Conservation (phyloP, 2,797 vertebrate species). For the Eupleurogrammus muticus region DNA sequence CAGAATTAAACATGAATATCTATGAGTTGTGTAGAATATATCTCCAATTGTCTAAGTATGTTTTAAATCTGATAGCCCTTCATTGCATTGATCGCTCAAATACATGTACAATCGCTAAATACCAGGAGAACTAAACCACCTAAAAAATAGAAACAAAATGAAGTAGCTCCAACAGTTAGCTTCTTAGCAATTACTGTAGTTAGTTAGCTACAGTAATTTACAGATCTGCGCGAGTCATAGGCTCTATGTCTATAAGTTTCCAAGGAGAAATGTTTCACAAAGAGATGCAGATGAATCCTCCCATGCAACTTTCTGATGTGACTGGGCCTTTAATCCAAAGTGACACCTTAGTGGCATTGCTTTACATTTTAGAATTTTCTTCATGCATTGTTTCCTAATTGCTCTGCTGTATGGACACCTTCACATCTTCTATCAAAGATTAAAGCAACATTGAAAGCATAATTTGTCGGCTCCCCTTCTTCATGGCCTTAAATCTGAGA, state of each 20-base stretch:
- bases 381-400: slow-evolving; percentile 11
- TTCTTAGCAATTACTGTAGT: too few relatives aligned
- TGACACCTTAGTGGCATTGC: not conserved
- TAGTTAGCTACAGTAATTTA: not conserved
- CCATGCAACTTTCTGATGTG: not conserved
- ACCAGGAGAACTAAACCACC: not conserved
- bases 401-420: not conserved
- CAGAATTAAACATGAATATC: not conserved
- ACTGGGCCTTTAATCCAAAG: not conserved
- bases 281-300: not conserved
- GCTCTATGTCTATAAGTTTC: too few relatives aligned
- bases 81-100: slow-evolving; percentile 3
- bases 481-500: slow-evolving; percentile 48
- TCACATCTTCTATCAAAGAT: slow-evolving; percentile 23
- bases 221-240: not conserved
- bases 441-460: slow-evolving; percentile 28
- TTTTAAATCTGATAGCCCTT: not conserved
- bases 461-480: slow-evolving; percentile 40
- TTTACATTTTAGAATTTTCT: slow-evolving; percentile 5
- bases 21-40: not conserved
- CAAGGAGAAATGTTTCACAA: not conserved
- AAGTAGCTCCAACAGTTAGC: too few relatives aligned
- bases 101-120: not conserved
- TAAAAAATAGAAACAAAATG: not conserved
- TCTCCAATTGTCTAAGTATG: not conserved